Evolutionary conservation across 53 echinoderm and acorn worm species (phyloP), one percentile per base, ranked within the genome.

Genomic region (Echinarachnius parma): DNA sequence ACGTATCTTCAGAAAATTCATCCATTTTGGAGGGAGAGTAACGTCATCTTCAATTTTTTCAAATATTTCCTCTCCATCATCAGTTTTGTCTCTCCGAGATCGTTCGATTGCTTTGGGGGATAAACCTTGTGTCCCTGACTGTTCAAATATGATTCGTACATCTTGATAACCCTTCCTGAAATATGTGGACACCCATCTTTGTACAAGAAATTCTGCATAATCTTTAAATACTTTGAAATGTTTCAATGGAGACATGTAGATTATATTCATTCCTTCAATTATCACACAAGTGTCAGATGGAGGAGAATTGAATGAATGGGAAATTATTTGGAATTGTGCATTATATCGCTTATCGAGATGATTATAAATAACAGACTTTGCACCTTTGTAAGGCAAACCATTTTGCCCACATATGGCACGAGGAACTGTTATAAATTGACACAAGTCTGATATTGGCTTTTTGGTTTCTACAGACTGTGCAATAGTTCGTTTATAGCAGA

Each of bases 391-490:
- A 9, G 86, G 81, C 58, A 86, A 31, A 32, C 65, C 75, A 53
- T 81, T 48, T 4, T 64, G 68, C 8, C 42, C 54, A 61, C 86
- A 86, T 18, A 81, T 34, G 26, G 76, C 81, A 25, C 80, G 33
- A 27, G 86, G 86, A n/a, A 75, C 80, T 61, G 75, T 75, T 60
- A 86, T 15, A 37, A 81, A 86, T 24, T 86, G 80, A 15, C 65
- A 68, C 9, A 76, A 60, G 21, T 79, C 77, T 46, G 56, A 49
- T 14, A 86, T 68, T 53, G 80, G 65, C 15, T 22, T 16, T 24
- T 75, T 61, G 18, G 57, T 54, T 29, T 76, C 62, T 36, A 48
- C 18, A 20, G 80, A 76, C 46, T 69, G 50, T 1, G 76, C 48
- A 28, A 81, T 61, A 14, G 66, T 52, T 36, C 77, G 25, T 53